Percentiles rank a stretch among this genome's conserved stretches.
Evolutionary conservation across 2,113 vertebrate species (phyloP).

Genomic region (Gadus chalcogrammus): DNA sequence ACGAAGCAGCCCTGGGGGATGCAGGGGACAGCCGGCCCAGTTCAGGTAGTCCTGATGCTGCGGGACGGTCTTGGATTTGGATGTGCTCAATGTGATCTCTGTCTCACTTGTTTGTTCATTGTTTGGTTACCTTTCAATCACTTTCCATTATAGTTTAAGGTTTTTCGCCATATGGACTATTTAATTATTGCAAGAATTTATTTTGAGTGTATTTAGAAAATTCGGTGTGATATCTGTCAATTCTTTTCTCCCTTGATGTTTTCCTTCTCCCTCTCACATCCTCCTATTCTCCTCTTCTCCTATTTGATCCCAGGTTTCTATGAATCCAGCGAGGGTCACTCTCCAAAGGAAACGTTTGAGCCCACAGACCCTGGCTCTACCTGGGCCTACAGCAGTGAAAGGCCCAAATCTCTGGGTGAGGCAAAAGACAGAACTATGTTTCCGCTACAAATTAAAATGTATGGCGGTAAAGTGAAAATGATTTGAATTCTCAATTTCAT

Average conservation of each 20-base stretch:
- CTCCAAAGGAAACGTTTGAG: conserved; percentile 69
- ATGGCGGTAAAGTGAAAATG: no score
- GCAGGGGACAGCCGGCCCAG: conserved; percentile 52
- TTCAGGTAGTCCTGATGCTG: conserved; percentile 51
- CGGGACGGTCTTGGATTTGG: not conserved
- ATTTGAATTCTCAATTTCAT: no score
- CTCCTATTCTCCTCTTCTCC: not conserved
- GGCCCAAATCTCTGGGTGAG: conserved; percentile 84
- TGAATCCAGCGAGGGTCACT: conserved; percentile 74
- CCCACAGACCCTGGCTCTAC: conserved; percentile 63
- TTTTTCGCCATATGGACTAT: no score
- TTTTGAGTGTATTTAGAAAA: no score
- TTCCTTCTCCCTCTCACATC: not conserved
- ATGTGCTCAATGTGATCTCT: no score
- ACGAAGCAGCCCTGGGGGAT: conserved; percentile 52
- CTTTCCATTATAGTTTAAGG: no score
- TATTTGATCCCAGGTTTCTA: conserved; percentile 73
- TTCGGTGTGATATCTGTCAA: no score
- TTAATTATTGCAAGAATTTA: no score
- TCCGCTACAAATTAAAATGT: no score
- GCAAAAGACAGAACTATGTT: conserved; percentile 26
- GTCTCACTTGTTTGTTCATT: conserved; percentile 10
- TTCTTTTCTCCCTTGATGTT: no score
- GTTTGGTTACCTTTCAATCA: no score
- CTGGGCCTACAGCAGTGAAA: conserved; percentile 72